These are phyloP conservation scores for Sebastes matsubarae DNA, from an alignment of 2,797 vertebrate genomes.

Conservation along the genomic window DNA sequence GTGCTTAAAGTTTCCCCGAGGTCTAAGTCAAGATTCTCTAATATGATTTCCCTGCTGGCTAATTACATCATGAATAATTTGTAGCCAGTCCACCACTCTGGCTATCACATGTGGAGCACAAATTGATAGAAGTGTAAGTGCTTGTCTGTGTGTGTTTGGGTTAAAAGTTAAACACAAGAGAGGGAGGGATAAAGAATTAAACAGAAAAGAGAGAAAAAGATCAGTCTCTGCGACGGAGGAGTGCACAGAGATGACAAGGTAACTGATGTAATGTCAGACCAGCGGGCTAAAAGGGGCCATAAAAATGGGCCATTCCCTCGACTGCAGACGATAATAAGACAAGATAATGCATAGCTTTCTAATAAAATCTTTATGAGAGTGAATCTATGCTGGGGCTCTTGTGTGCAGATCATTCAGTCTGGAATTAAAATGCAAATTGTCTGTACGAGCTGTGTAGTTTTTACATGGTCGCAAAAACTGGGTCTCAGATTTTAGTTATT, in stretches of 20 bases:
- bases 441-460: conserved; percentile 3
- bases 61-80: conserved; percentile 81
- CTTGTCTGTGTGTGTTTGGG: conserved; percentile 5
- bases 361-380: conserved; percentile 69
- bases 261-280: conserved; percentile 69
- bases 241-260: conserved; percentile 60
- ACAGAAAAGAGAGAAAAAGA: conserved; percentile 13
- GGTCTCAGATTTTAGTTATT: background rate
- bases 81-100: conserved; percentile 39
- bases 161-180: conserved; percentile 14
- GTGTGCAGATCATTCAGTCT: conserved; percentile 17
- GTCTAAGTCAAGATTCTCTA: conserved; percentile 70
- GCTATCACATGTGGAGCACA: conserved; percentile 52
- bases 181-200: conserved; percentile 43
- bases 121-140: conserved; percentile 17
- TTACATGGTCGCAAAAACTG: background rate
- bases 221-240: conserved; percentile 51
- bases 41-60: conserved; percentile 64
- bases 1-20: conserved; percentile 68
- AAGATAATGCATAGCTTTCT: conserved; percentile 72
- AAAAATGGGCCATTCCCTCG: conserved; percentile 56
- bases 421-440: conserved; percentile 33
- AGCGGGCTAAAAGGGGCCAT: conserved; percentile 60
- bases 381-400: conserved; percentile 30
- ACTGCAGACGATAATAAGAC: conserved; percentile 65